Conservation (phyloP, 1,140 invertebrate species). For the Platorchestia sp. region DNA sequence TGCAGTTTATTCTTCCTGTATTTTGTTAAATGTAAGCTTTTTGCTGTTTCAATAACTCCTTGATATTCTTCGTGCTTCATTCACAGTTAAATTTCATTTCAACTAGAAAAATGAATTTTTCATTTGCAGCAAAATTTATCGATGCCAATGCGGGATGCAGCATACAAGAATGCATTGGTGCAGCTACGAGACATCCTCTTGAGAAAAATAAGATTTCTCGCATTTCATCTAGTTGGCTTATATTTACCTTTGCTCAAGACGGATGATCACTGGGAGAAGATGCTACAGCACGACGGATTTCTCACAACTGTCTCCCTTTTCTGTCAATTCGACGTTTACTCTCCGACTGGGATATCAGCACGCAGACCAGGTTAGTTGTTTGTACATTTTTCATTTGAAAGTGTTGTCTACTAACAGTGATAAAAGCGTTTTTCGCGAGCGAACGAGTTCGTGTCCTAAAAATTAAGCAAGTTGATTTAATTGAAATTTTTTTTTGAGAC, state of each 20-base stretch:
- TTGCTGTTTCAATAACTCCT: not conserved
- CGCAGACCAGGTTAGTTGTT: not conserved
- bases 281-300: not conserved
- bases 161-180: not conserved
- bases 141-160: not conserved
- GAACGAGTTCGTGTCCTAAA: not conserved
- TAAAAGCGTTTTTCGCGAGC: not conserved
- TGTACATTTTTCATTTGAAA: not conserved
- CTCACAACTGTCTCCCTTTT: not conserved
- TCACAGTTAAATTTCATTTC: not conserved
- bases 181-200: not conserved
- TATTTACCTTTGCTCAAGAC: not conserved
- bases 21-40: not conserved
- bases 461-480: not conserved
- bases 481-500: not conserved
- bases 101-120: not conserved
- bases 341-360: not conserved
- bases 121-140: not conserved
- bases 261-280: not conserved
- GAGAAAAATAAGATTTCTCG: not conserved
- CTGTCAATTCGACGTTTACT: not conserved
- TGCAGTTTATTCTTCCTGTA: not conserved
- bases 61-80: not conserved
- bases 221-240: not conserved
- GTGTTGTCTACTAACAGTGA: not conserved